phyloP scores from a whole-genome alignment of 2,797 vertebrate genomes.

The Rhodeus uyekii region DNA sequence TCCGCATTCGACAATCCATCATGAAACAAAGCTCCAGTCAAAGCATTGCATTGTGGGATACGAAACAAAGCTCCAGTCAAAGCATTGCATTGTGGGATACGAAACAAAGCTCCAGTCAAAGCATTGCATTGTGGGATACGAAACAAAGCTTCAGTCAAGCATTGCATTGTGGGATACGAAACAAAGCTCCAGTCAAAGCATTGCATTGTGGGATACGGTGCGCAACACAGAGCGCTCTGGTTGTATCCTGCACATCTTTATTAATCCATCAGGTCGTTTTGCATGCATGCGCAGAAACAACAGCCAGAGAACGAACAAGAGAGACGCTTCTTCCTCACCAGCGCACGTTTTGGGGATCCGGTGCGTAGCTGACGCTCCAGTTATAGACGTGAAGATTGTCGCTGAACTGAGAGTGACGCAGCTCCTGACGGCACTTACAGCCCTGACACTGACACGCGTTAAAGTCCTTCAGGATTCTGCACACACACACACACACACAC shows the following conservation, averaged over 20 bases:
- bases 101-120: no score
- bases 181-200: not conserved
- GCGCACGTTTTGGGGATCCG: conserved; percentile 95
- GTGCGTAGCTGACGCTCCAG: conserved; percentile 92
- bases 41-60: not conserved
- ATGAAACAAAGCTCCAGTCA: not conserved
- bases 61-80: no score
- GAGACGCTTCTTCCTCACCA: conserved; percentile 77
- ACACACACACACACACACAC: not conserved
- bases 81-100: no score
- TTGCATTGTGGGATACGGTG: not conserved
- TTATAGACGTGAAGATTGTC: conserved; percentile 88
- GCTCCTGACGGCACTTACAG: conserved; percentile 87
- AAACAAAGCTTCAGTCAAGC: not conserved
- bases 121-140: not conserved
- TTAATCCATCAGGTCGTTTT: not conserved
- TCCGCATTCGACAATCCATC: not conserved
- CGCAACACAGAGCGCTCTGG: not conserved
- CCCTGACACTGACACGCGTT: conserved; percentile 96
- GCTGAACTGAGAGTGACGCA: conserved; percentile 85
- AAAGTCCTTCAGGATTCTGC: conserved; percentile 94
- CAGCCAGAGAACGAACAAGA: not conserved
- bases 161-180: no score
- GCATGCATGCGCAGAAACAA: not conserved
- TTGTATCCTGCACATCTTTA: not conserved